Conservation (phyloP, 2,888 invertebrate genomes). For the Lathronympha strigana region DNA sequence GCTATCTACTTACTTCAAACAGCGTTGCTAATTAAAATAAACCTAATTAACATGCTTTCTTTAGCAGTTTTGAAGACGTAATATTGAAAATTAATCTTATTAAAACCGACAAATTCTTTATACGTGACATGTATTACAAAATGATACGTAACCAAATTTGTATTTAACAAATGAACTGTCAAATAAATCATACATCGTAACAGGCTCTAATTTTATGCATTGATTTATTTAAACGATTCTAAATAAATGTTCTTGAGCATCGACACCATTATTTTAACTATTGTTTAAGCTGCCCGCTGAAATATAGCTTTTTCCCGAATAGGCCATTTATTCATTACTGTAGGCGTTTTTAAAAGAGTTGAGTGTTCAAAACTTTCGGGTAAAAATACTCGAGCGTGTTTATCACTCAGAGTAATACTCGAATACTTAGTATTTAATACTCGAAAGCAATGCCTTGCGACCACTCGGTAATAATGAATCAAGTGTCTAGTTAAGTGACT, state of each 20-base stretch:
- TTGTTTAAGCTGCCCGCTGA: slow-evolving; percentile 75
- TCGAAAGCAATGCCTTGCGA: no score
- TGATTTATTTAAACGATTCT: slow-evolving; percentile 79
- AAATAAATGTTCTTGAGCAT: slow-evolving; percentile 78
- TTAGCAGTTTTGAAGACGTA: not conserved
- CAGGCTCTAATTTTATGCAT: slow-evolving; percentile 77
- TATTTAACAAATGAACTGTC: slow-evolving; percentile 71
- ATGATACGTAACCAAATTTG: slow-evolving; percentile 62
- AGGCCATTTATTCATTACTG: slow-evolving; percentile 71
- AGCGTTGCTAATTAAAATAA: not conserved
- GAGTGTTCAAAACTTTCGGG: not conserved
- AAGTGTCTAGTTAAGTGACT: no score
- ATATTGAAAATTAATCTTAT: not conserved
- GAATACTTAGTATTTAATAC: not conserved
- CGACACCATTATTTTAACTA: slow-evolving; percentile 76
- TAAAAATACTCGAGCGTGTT: slow-evolving; percentile 20
- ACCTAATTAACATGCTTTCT: not conserved
- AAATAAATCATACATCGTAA: slow-evolving; percentile 77
- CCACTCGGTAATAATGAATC: no score
- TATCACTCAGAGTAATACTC: not conserved
- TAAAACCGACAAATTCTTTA: not conserved
- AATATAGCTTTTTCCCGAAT: slow-evolving; percentile 59
- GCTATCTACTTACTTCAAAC: not conserved
- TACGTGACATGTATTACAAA: not conserved
- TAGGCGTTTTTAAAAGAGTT: slow-evolving; percentile 61